Conservation (phyloP, 2,888 invertebrate genomes). For the Napeogenes sylphis region DNA sequence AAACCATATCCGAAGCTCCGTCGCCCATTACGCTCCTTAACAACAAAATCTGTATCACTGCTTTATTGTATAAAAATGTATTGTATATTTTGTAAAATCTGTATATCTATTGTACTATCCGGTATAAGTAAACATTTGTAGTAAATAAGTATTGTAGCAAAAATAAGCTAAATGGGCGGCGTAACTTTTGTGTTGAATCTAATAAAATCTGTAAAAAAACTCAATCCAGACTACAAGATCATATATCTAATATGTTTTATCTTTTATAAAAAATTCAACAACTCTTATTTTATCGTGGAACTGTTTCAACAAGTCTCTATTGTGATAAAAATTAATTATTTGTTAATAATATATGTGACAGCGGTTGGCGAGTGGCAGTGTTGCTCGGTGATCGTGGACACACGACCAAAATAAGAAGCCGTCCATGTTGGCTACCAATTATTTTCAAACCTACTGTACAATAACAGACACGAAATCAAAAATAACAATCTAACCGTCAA, state of each 20-base stretch:
- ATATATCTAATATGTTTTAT: conserved; percentile 73
- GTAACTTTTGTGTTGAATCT: conserved; percentile 49
- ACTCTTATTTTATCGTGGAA: conserved; percentile 75
- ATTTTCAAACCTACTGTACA: conserved; percentile 50
- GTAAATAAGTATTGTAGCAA: conserved; percentile 72
- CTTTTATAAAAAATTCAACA: conserved; percentile 77
- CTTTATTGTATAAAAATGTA: conserved; percentile 66
- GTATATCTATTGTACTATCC: conserved; percentile 62
- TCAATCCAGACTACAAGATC: conserved; percentile 78
- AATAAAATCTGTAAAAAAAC: conserved; percentile 75
- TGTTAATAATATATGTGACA: conserved; percentile 51
- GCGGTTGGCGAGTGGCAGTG: conserved; percentile 77
- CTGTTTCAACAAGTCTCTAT: conserved; percentile 74
- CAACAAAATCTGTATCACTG: conserved; percentile 62
- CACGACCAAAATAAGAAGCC: conserved; percentile 62
- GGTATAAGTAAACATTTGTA: conserved; percentile 61
- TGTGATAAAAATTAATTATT: conserved; percentile 64
- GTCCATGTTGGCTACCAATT: conserved; percentile 75
- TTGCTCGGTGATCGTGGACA: conserved; percentile 40
- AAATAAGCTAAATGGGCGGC: conserved; percentile 67
- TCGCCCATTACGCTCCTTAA: conserved; percentile 57
- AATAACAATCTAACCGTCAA: conserved; percentile 52
- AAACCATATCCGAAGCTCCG: conserved; percentile 54
- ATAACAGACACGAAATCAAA: conserved; percentile 47
- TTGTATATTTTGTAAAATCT: conserved; percentile 56